Percentiles rank a stretch among this genome's conserved stretches.
phyloP scores from a whole-genome alignment of 2,797 vertebrate species.

The Cossypha caffra region DNA sequence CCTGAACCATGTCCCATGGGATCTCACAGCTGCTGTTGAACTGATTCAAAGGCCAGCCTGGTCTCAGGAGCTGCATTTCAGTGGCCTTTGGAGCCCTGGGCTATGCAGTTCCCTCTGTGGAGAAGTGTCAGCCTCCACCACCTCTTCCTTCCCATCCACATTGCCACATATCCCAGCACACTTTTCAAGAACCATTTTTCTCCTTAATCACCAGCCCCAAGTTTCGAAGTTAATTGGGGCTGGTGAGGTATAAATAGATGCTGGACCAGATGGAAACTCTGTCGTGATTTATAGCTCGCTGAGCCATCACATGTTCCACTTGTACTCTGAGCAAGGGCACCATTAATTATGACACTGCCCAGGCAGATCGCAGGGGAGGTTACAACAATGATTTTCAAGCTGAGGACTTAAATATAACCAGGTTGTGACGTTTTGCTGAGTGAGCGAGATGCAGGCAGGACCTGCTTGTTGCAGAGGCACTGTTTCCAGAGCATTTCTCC shows the following conservation, averaged over 20 bases:
- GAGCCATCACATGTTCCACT: constrained; percentile 72
- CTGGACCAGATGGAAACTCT: constrained; percentile 62
- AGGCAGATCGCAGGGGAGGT: constrained; percentile 32
- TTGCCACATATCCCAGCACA: neutral
- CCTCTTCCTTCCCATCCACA: neutral
- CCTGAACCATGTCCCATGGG: neutral
- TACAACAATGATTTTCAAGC: constrained; percentile 28
- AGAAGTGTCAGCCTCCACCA: neutral
- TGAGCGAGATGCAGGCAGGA: neutral
- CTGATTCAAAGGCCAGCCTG: neutral
- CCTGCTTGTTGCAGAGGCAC: neutral
- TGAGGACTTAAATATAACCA: constrained; percentile 57
- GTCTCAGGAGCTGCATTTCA: accelerated
- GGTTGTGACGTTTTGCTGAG: constrained; percentile 58
- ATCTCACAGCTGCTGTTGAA: neutral
- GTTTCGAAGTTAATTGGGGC: constrained; percentile 67
- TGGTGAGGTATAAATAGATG: constrained; percentile 75
- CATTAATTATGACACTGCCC: constrained; percentile 60
- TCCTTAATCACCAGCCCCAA: constrained; percentile 33
- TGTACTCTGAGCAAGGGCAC: constrained; percentile 52
- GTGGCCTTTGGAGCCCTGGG: neutral
- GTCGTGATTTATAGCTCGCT: constrained; percentile 72
- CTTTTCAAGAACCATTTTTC: constrained; percentile 59
- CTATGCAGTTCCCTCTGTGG: neutral
- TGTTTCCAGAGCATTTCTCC: neutral